A percentile compares a stretch with the other conserved stretches of the same genome.
Conservation (phyloP, 1,140 invertebrate species). For the Heliconius nattereri region DNA sequence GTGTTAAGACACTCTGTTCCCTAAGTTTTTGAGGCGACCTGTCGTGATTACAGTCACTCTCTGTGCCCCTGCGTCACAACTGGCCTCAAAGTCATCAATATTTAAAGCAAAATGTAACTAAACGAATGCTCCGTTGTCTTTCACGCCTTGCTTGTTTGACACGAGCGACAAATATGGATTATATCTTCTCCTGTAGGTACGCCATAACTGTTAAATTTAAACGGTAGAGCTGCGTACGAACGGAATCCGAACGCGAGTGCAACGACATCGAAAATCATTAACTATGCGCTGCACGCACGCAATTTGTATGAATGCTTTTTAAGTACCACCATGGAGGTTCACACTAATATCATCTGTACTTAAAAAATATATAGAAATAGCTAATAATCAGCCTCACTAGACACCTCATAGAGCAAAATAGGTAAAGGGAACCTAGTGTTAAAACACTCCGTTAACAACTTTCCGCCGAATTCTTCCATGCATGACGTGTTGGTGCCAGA, state of each 20-base stretch:
- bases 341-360: conserved; percentile 21
- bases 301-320: conserved; percentile 41
- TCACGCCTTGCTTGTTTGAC: background rate
- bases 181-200: background rate
- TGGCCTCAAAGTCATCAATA: too few relatives aligned
- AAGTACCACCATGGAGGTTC: conserved; percentile 25
- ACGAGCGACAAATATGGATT: background rate
- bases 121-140: background rate
- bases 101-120: background rate
- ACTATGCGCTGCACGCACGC: conserved; percentile 38
- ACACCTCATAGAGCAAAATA: too few relatives aligned
- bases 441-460: too few relatives aligned
- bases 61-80: too few relatives aligned
- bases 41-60: too few relatives aligned
- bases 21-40: too few relatives aligned
- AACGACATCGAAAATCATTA: conserved; percentile 39
- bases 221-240: conserved; percentile 28
- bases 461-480: too few relatives aligned
- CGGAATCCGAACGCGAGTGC: conserved; percentile 34
- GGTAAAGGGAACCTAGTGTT: too few relatives aligned
- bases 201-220: conserved; percentile 31
- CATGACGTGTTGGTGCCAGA: too few relatives aligned
- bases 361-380: background rate
- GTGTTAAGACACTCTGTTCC: too few relatives aligned
- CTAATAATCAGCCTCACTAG: too few relatives aligned